Percentiles rank a stretch among this genome's conserved stretches.
These are phyloP conservation scores for Euplexia lucipara DNA, from an alignment of 2,888 invertebrate genomes.

Conservation along the genomic window DNA sequence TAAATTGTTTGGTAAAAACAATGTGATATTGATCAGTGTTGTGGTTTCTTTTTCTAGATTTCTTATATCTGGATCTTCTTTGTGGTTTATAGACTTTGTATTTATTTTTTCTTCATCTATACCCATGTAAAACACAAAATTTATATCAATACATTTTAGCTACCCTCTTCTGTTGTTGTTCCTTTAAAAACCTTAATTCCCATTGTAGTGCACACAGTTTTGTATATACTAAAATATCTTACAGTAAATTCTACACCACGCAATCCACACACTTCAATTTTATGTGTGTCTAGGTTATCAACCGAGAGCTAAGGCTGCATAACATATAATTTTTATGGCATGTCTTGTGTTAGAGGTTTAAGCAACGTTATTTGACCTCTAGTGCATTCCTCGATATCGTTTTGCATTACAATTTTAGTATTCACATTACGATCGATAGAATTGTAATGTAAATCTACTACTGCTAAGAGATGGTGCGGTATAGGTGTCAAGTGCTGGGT, in stretches of 20 bases:
- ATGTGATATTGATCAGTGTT: constrained; percentile 21
- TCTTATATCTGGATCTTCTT: neutral
- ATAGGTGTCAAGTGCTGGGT: constrained; percentile 41
- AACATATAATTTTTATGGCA: constrained; percentile 43
- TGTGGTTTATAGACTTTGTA: neutral
- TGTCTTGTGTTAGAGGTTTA: constrained; percentile 48
- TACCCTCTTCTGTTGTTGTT: neutral
- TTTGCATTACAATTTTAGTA: constrained; percentile 29
- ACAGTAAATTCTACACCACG: constrained; percentile 13
- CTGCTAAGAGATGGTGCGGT: constrained; percentile 4
- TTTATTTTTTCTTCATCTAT: constrained; percentile 6
- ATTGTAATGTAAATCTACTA: neutral
- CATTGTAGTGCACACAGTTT: too few relatives aligned
- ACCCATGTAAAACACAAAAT: neutral
- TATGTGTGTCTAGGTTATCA: constrained; percentile 64
- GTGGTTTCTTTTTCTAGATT: constrained; percentile 9
- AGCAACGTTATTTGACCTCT: constrained; percentile 44
- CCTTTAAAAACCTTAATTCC: neutral
- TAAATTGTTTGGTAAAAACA: constrained; percentile 31
- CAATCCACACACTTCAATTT: constrained; percentile 39
- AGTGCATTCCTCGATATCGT: constrained; percentile 28
- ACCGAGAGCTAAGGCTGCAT: constrained; percentile 49
- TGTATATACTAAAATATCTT: constrained; percentile 24
- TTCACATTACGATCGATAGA: constrained; percentile 8
- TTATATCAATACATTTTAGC: neutral